These are phyloP conservation scores for Syrphus vitripennis DNA, from an alignment of 2,888 invertebrate genomes.

Conservation along the genomic window DNA sequence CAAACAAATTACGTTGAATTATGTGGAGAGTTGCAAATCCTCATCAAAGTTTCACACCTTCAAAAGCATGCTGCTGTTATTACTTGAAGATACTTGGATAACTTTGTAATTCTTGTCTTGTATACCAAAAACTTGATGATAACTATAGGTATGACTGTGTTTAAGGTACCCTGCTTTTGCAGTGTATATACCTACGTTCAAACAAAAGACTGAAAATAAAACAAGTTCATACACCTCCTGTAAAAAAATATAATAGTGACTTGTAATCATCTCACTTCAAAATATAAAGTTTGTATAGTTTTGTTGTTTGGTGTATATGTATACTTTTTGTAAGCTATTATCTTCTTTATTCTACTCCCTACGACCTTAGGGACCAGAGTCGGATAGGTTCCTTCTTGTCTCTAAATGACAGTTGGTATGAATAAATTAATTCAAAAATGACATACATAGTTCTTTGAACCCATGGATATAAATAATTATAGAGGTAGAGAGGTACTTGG, in stretches of 20 bases:
- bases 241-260: neutral
- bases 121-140: neutral
- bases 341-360: neutral
- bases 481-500: neutral
- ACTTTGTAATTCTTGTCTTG: neutral
- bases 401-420: neutral
- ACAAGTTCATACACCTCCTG: neutral
- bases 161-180: too few relatives aligned
- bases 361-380: neutral
- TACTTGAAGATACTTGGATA: neutral
- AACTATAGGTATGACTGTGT: neutral
- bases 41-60: conserved; percentile 44
- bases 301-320: neutral
- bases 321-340: neutral
- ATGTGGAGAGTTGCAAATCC: neutral
- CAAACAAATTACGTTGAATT: conserved; percentile 41
- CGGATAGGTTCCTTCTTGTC: neutral
- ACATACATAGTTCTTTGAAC: neutral
- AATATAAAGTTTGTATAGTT: neutral
- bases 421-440: neutral
- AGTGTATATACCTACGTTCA: neutral
- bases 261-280: conserved; percentile 8
- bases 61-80: neutral
- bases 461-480: neutral
- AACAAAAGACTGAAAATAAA: too few relatives aligned